Evolutionary conservation across 2,113 vertebrate species (phyloP).

Genomic region (Corydoras maculifer): DNA sequence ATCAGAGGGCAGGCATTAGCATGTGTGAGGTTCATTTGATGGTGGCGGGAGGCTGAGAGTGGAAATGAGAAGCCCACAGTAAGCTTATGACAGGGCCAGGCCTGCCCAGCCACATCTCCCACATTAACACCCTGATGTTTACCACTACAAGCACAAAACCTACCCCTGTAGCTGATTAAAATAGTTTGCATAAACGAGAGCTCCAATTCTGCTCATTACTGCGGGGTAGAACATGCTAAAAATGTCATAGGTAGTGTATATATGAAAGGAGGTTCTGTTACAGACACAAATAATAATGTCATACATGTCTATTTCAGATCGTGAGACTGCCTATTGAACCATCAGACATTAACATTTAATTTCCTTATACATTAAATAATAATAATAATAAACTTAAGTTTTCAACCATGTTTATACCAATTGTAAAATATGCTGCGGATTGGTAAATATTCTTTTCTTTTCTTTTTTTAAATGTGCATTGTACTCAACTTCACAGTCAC

Average conservation of each 20-base stretch:
- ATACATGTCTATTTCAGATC: too few relatives aligned
- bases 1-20: constrained; percentile 65
- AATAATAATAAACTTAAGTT: too few relatives aligned
- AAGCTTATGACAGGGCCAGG: constrained; percentile 50
- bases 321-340: too few relatives aligned
- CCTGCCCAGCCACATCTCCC: constrained; percentile 50
- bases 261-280: constrained; percentile 1
- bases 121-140: constrained; percentile 65
- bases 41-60: constrained; percentile 55
- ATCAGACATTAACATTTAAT: too few relatives aligned
- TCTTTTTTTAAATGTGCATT: too few relatives aligned
- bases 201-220: constrained; percentile 15
- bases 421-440: too few relatives aligned
- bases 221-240: background rate
- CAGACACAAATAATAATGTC: too few relatives aligned
- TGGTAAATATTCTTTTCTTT: too few relatives aligned
- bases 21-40: constrained; percentile 66
- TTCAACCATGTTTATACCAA: too few relatives aligned
- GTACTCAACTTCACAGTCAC: too few relatives aligned
- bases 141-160: constrained; percentile 40
- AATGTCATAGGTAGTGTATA: constrained; percentile 12
- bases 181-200: constrained; percentile 39
- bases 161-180: constrained; percentile 61
- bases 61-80: constrained; percentile 46
- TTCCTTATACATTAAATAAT: too few relatives aligned